Base-by-base conservation (phyloP, 2,113 vertebrate genomes). In the Hiodon tergisus region DNA sequence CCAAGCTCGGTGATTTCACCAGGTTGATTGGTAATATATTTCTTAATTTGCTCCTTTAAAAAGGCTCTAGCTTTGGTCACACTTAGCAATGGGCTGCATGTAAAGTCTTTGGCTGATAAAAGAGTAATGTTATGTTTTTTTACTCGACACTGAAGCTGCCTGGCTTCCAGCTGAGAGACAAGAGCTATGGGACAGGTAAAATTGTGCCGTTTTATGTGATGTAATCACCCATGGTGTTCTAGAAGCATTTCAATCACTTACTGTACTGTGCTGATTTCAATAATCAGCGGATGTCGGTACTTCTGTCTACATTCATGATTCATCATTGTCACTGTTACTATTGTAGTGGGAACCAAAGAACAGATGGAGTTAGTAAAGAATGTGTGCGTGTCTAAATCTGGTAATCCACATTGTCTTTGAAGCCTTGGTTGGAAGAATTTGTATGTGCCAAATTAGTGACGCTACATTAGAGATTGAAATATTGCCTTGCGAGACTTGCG, bases 391-490 rank as follows among this genome's bases (percentile, higher is more conserved):
- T 72, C 58, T 52, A n/a, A 62, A 61, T 72, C 58, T 54, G 50
- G 16, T 31, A 11, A 66, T 76, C 52, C 61, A 47, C 13, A 67
- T 66, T 65, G 57, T 59, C 52, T 76, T 51, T 51, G 61, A 71
- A 50, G 61, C 60, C 60, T 7, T 48, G 46, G 46, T 57, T 70
- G 69, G 52, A 55, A 57, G 69, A 57, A 71, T 58, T 11, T 76
- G 31, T 71, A 50, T 31, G 16, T 51, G 50, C 14, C 74, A 69
- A 76, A 76, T 76, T 69, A 69, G 67, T 51, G 60, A 54, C 51
- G 57, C 48, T 70, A 53, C 58, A 70, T 76, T 76, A 69, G 67
- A 66, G 47, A 54, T 69, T 76, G 57, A 62, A 55, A 70, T 70
- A 67, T 16, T 61, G 67, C n/a, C 61, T 11, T 60, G 7, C 48